Conservation (phyloP, 2,797 vertebrate genomes). For the Esox masquinongy region DNA sequence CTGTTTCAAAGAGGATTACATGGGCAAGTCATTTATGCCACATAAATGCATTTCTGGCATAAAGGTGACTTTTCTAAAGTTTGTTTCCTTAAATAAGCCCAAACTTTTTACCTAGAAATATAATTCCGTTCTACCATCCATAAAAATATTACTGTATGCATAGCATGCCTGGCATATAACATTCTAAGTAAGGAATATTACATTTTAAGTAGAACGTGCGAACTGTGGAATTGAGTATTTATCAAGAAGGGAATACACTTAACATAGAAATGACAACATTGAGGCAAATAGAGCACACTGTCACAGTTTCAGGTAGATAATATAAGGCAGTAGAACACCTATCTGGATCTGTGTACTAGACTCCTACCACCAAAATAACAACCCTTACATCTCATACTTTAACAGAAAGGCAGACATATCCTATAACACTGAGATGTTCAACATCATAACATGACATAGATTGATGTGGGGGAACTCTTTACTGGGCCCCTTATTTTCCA, state of each 20-base stretch:
- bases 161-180: neutral
- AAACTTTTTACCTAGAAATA: neutral
- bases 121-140: neutral
- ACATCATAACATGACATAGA: conserved; percentile 17
- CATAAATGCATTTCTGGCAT: conserved; percentile 15
- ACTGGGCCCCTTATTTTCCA: conserved; percentile 50
- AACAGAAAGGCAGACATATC: conserved; percentile 42
- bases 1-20: conserved; percentile 17
- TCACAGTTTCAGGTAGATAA: neutral
- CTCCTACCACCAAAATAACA: conserved; percentile 39
- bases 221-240: neutral
- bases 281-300: neutral
- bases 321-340: neutral
- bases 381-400: conserved; percentile 34
- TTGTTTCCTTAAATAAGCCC: conserved; percentile 10
- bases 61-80: conserved; percentile 16
- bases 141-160: neutral
- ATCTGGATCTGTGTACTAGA: neutral
- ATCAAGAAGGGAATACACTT: neutral
- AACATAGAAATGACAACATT: neutral
- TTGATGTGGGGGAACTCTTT: conserved; percentile 42
- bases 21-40: conserved; percentile 11
- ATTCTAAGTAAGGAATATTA: neutral
- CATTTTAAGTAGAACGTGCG: neutral
- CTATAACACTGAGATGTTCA: conserved; percentile 39